phyloP scores from a whole-genome alignment of 1,140 invertebrate genomes.

The Drosophila seguyi region DNA sequence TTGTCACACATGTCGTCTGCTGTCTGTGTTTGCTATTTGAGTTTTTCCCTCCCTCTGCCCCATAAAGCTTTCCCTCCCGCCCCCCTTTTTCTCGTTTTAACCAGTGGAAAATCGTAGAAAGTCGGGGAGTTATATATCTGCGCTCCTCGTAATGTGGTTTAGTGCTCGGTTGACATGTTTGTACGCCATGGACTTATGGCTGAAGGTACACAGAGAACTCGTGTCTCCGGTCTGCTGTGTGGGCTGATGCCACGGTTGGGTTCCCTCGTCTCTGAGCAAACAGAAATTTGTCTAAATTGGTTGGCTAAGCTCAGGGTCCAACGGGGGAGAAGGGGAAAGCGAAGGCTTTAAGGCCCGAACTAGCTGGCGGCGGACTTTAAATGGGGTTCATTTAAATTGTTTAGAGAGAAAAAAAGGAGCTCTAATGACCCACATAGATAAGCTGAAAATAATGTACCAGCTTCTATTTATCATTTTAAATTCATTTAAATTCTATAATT shows the following conservation, averaged over 20 bases:
- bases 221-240: conserved; percentile 37
- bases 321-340: neutral
- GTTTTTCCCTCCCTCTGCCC: neutral
- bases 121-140: conserved; percentile 22
- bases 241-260: conserved; percentile 33
- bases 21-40: conserved; percentile 47
- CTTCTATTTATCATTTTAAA: conserved; percentile 4
- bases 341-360: conserved; percentile 18
- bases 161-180: conserved; percentile 54
- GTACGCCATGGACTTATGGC: conserved; percentile 47
- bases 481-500: conserved; percentile 3
- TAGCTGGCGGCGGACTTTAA: conserved; percentile 6
- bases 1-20: conserved; percentile 46
- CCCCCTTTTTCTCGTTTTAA: conserved; percentile 3
- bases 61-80: conserved; percentile 16
- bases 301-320: conserved; percentile 23
- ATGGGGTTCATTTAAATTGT: neutral
- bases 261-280: conserved; percentile 26
- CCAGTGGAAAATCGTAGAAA: conserved; percentile 6
- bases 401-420: neutral
- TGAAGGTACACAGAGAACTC: conserved; percentile 45
- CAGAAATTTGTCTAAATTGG: conserved; percentile 50
- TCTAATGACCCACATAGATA: conserved; percentile 10
- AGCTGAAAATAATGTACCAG: neutral
- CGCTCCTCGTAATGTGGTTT: conserved; percentile 48